A percentile compares a stretch with the other conserved stretches of the same genome.
Evolutionary conservation across 2,113 vertebrate species (phyloP).

Genomic region (Rhizomys pruinosus): DNA sequence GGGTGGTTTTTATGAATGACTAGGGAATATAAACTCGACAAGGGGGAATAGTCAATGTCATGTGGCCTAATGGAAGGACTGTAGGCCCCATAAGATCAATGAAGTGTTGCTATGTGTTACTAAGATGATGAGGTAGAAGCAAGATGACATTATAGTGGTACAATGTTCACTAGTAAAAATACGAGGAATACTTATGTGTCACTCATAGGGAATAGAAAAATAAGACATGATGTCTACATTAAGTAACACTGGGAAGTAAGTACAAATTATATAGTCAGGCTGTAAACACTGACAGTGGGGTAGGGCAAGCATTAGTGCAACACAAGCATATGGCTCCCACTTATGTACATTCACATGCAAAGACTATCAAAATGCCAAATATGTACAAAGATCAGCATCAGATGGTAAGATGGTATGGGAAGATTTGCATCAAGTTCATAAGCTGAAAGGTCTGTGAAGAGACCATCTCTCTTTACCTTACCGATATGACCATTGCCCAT

Average conservation of each 20-base stretch:
- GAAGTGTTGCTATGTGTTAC: background rate
- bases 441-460: accelerated
- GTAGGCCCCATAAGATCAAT: too few species aligned
- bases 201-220: background rate
- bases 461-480: background rate
- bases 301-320: background rate
- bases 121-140: background rate
- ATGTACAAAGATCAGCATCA: background rate
- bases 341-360: background rate
- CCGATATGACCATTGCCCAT: background rate
- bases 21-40: background rate
- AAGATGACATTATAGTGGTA: background rate
- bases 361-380: background rate
- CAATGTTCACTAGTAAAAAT: background rate
- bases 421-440: background rate
- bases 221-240: background rate
- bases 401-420: background rate
- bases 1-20: background rate
- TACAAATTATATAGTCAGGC: background rate
- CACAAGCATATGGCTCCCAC: background rate
- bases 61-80: background rate
- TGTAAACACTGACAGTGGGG: background rate
- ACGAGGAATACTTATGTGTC: background rate
- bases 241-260: background rate
- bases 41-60: background rate